Base-by-base conservation (phyloP, 2,888 invertebrate genomes). In the Drosophila neoperkinsi region DNA sequence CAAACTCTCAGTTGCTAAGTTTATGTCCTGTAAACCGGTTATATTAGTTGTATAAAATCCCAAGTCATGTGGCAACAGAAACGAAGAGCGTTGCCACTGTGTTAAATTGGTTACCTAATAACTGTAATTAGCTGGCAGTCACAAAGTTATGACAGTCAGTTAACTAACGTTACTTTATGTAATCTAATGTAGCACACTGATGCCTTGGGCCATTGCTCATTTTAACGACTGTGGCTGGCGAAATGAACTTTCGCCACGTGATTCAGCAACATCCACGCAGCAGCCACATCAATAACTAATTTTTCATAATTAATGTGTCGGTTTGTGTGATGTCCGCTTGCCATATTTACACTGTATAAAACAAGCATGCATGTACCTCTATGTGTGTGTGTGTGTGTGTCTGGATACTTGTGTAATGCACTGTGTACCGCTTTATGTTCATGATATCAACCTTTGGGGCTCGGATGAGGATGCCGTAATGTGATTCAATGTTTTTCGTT, bases 231-330 rank as follows among this genome's bases (percentile, higher is more conserved):
- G 50, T 63, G 76, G 30, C 69, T 81, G 77, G 71, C 69, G 74
- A 84, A 85, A 82, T 82, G 67, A 88, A 75, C 86, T 86, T 86
- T 88, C 70, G 67, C 73, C 84, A 84, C 77, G 79, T 85, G 77
- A 79, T 82, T 89, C 80, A 55, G 72, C 72, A 70, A 68, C 67
- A 69, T 71, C 52, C 72, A 67, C 68, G 62, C 52, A 60, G 66
- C 33, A 73, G 74, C 65, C 82, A 79, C 79, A 89, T 89, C 87
- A 86, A 88, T 82, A 80, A 73, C 75, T 87, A 89, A 80, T 89
- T 87, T 82, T 82, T 87, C 85, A 89, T 87, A 82, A 82, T 82
- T 89, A 88, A 68, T 75, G 59, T 50, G 66, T 31, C 41, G 34
- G 60, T 55, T 49, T 52, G 30, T 13, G 52, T 38, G 49, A 36